phyloP scores from a whole-genome alignment of 2,113 vertebrate species.

The Larimichthys crocea region DNA sequence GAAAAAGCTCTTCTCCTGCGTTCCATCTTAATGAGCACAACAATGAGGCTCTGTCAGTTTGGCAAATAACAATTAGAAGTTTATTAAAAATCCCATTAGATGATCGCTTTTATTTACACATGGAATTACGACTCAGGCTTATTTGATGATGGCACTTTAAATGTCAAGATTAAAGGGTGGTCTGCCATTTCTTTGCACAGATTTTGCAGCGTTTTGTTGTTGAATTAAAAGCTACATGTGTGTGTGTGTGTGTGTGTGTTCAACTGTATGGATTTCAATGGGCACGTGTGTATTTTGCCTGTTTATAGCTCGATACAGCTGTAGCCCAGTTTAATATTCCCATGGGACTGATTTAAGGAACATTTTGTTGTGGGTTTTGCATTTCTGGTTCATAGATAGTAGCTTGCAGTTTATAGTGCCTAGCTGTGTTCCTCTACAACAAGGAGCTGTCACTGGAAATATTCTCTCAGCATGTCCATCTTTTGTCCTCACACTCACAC shows the following conservation, averaged over 20 bases:
- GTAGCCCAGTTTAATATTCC: constrained; percentile 47
- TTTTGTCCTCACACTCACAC: constrained; percentile 41
- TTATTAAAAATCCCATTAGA: constrained; percentile 55
- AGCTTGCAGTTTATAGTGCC: constrained; percentile 35
- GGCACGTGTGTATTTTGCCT: constrained; percentile 25
- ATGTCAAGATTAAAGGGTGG: constrained; percentile 13
- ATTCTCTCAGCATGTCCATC: constrained; percentile 41
- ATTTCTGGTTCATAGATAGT: constrained; percentile 46
- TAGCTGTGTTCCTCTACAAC: constrained; percentile 29
- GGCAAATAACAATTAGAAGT: constrained; percentile 59
- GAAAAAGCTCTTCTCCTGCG: constrained; percentile 46
- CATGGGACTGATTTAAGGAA: constrained; percentile 58
- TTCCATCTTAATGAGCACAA: constrained; percentile 67
- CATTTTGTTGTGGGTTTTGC: constrained; percentile 59
- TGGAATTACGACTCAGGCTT: constrained; percentile 33
- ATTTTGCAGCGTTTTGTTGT: constrained; percentile 8
- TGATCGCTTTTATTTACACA: constrained; percentile 22
- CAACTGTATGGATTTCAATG: not conserved
- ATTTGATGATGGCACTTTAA: constrained; percentile 9
- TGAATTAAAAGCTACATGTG: constrained; percentile 8
- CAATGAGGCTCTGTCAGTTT: constrained; percentile 26
- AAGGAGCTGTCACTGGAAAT: constrained; percentile 58
- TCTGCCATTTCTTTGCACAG: not conserved
- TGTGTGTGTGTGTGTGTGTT: not conserved
- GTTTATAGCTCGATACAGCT: constrained; percentile 27